These are phyloP conservation scores for Apodemia zela DNA, from an alignment of 2,888 invertebrate species.

Conservation along the genomic window DNA sequence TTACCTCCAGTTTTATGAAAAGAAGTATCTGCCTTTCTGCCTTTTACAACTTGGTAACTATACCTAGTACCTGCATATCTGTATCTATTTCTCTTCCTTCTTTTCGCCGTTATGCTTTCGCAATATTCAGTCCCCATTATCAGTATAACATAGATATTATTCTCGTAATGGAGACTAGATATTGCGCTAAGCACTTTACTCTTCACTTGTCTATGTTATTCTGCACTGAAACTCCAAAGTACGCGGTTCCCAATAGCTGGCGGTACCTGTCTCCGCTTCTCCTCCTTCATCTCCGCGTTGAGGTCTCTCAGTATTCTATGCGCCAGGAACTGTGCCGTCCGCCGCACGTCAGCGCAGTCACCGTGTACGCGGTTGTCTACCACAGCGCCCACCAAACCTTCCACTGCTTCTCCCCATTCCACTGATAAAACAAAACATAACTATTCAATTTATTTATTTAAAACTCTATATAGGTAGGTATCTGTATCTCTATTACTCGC, in stretches of 20 bases:
- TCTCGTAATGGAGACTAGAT: too few relatives aligned
- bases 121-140: too few relatives aligned
- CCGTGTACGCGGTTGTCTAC: conserved; percentile 53
- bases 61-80: too few relatives aligned
- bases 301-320: conserved; percentile 51
- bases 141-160: too few relatives aligned
- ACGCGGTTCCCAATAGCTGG: neutral
- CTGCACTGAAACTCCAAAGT: neutral
- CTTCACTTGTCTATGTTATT: neutral
- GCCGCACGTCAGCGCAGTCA: conserved; percentile 57
- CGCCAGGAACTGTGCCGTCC: conserved; percentile 52
- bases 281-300: conserved; percentile 51
- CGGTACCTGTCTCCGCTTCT: conserved; percentile 45
- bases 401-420: conserved; percentile 73
- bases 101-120: too few relatives aligned
- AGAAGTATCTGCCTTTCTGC: too few relatives aligned
- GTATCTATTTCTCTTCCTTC: too few relatives aligned
- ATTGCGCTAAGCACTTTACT: too few relatives aligned
- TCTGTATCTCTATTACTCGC: too few relatives aligned
- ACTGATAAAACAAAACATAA: conserved; percentile 39
- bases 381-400: conserved; percentile 54
- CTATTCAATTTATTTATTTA: neutral
- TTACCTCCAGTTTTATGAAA: too few relatives aligned
- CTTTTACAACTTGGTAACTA: too few relatives aligned
- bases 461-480: too few relatives aligned